Evolutionary conservation across 2,113 vertebrate genomes (phyloP).

Genomic region (Micronisus gabar): DNA sequence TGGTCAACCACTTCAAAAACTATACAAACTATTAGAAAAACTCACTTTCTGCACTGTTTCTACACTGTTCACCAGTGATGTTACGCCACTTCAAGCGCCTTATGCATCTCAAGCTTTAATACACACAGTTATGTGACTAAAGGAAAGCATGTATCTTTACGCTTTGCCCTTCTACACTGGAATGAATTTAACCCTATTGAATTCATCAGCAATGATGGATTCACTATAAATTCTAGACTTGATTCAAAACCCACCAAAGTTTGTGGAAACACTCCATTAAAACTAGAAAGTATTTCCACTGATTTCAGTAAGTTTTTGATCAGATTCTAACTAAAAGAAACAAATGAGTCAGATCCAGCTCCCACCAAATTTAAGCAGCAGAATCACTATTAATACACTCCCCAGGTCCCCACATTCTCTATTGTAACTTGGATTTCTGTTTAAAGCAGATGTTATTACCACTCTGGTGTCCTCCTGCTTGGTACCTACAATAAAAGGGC

Average conservation of each 20-base stretch:
- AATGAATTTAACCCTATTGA: background rate
- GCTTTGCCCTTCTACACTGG: background rate
- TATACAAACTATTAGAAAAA: background rate
- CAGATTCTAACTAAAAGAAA: background rate
- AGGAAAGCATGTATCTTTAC: background rate
- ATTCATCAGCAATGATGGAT: background rate
- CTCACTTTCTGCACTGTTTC: background rate
- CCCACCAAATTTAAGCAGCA: background rate
- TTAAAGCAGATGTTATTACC: background rate
- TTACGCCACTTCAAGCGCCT: background rate
- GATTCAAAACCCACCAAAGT: background rate
- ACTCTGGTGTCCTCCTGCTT: background rate
- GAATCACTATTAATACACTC: background rate
- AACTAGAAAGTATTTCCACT: background rate
- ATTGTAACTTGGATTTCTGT: background rate
- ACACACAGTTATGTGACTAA: background rate
- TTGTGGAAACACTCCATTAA: background rate
- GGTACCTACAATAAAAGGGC: slow-evolving; percentile 15
- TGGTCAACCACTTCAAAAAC: slow-evolving; percentile 41
- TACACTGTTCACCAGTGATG: background rate
- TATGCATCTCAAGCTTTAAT: background rate
- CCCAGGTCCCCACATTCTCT: background rate
- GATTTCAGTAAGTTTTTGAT: background rate
- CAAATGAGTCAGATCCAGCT: background rate
- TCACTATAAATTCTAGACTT: background rate